phyloP scores from a whole-genome alignment of 2,797 vertebrate species.

The Halcyon leucocephala region DNA sequence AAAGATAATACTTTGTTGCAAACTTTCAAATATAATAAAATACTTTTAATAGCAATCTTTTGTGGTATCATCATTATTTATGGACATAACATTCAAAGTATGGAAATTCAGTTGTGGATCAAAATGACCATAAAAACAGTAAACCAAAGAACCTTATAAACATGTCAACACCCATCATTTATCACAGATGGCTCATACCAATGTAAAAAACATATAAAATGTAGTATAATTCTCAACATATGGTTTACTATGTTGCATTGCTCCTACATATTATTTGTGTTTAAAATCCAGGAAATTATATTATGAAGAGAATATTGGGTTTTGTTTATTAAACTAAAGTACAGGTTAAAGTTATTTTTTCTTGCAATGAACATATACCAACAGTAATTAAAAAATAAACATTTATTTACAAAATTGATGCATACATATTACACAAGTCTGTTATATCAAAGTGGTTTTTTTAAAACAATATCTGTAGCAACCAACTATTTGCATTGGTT shows the following conservation, averaged over 20 bases:
- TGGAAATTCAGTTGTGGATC: slow-evolving; percentile 64
- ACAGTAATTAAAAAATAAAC: slow-evolving; percentile 91
- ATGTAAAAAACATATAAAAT: slow-evolving; percentile 78
- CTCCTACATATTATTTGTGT: slow-evolving; percentile 47
- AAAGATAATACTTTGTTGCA: slow-evolving; percentile 55
- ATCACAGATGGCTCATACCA: slow-evolving; percentile 66
- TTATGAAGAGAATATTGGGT: slow-evolving; percentile 84
- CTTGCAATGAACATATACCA: slow-evolving; percentile 87
- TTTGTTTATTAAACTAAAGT: slow-evolving; percentile 85
- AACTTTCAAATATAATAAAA: slow-evolving; percentile 65
- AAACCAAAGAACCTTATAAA: slow-evolving; percentile 72
- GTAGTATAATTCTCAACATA: slow-evolving; percentile 62
- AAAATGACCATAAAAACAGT: slow-evolving; percentile 63
- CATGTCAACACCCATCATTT: slow-evolving; percentile 68
- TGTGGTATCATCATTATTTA: slow-evolving; percentile 46
- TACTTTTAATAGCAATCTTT: slow-evolving; percentile 64
- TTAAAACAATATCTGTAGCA: slow-evolving; percentile 93
- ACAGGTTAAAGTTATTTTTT: slow-evolving; percentile 78
- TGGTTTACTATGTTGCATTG: slow-evolving; percentile 61
- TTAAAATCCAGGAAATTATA: slow-evolving; percentile 85
- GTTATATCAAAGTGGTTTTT: slow-evolving; percentile 89
- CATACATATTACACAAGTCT: slow-evolving; percentile 94
- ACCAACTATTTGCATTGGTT: slow-evolving; percentile 91
- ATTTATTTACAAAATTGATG: slow-evolving; percentile 92
- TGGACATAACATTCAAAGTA: slow-evolving; percentile 60